Evolutionary conservation across 2,113 vertebrate genomes (phyloP), one percentile per base, ranked within the genome.

Genomic region (Cygnus atratus): DNA sequence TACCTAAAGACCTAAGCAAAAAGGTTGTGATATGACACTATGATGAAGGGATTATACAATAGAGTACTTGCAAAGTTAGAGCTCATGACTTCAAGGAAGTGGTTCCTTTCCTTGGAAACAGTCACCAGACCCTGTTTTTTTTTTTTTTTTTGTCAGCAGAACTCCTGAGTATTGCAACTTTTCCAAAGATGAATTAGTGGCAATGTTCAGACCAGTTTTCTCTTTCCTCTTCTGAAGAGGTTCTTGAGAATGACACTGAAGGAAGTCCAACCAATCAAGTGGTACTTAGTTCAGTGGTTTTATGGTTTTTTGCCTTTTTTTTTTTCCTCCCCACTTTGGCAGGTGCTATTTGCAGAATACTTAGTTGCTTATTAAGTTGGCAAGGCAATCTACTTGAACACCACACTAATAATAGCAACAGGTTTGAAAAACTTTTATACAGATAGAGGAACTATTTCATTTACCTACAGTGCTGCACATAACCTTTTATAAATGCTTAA

Each of bases 321-420:
- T 61, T 6, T 7, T 18, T 3, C 13, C 19, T 65, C 13, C 6
- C n/a, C 22, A 48, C 11, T 82, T 84, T 58, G 50, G 10, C 7
- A 50, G 37, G 13, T 46, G 7, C 3, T 59, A 21, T 83, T 79
- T 61, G 37, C 14, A 87, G 63, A 89, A 54, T 67, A 58, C 57
- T 58, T 75, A 77, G 29, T 44, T 77, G 18, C 19, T 87, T 62
- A 41, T 8, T 54, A 70, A 92, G 16, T 17, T 54, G 31, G 24
- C 15, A 85, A 76, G 66, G 15, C 26, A 85, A 62, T 54, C 79
- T 79, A 62, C 22, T 73, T 68, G 33, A 89, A 63, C 1, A 5
- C 6, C 0, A 0, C 20, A 79, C 18, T 41, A 59, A 59, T 17
- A 89, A 33, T 1, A 0, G 29, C 26, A 85, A 26, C 13, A 57